These are phyloP conservation scores for Mergus octosetaceus DNA, from an alignment of 2,797 vertebrate genomes.

Conservation along the genomic window DNA sequence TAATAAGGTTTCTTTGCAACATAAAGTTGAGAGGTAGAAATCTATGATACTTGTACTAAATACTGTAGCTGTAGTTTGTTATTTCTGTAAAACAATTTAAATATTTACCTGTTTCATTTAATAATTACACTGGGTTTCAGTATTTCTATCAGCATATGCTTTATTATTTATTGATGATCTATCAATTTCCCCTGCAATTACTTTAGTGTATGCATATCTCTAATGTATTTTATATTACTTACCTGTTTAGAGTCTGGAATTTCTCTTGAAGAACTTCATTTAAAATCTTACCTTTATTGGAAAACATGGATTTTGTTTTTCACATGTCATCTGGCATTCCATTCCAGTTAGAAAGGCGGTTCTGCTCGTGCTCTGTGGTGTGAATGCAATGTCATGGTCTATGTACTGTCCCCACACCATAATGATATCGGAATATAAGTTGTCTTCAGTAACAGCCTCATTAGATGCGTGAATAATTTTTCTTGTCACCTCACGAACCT, in stretches of 20 bases:
- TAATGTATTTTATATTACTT: neutral
- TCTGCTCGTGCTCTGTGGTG: conserved; percentile 83
- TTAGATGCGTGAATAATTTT: conserved; percentile 82
- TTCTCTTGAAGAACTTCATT: neutral
- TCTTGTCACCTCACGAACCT: conserved; percentile 89
- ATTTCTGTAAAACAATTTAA: neutral
- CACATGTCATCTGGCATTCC: conserved; percentile 82
- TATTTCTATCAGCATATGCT: neutral
- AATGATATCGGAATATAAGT: conserved; percentile 85
- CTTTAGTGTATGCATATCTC: neutral
- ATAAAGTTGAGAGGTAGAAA: neutral
- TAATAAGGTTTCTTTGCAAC: neutral
- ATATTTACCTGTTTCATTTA: neutral
- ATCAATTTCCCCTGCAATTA: neutral
- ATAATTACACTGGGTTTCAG: neutral
- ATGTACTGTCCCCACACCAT: conserved; percentile 95
- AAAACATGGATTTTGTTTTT: conserved; percentile 85
- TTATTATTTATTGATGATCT: neutral
- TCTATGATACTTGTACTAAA: neutral
- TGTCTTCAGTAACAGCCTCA: conserved; percentile 78
- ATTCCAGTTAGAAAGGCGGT: conserved; percentile 35
- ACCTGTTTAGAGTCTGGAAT: neutral
- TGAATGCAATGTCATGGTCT: conserved; percentile 90
- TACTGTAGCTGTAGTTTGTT: neutral
- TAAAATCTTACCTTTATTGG: conserved; percentile 87